These are phyloP conservation scores for Anas acuta DNA, from an alignment of 2,797 vertebrate genomes.

Conservation along the genomic window DNA sequence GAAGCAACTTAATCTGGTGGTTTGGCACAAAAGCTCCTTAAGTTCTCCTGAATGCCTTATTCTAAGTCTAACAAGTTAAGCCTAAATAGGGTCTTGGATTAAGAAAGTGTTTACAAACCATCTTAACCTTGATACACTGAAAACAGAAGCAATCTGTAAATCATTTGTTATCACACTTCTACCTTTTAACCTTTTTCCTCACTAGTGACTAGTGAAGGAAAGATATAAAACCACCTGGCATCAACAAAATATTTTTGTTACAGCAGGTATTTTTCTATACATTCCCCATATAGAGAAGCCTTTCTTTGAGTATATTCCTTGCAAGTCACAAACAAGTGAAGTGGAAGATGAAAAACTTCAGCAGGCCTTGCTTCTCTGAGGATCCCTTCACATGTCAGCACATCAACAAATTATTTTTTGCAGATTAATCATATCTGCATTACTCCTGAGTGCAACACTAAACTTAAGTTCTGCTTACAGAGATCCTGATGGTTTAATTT, in stretches of 20 bases:
- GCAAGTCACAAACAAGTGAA: background rate
- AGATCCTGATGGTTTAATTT: background rate
- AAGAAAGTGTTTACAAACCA: background rate
- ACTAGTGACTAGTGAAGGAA: background rate
- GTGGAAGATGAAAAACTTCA: background rate
- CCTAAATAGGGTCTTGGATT: background rate
- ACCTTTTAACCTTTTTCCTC: background rate
- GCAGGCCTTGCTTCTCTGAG: background rate
- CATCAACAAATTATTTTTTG: background rate
- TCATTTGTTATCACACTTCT: background rate
- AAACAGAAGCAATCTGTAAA: slow-evolving; percentile 1
- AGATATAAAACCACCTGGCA: background rate
- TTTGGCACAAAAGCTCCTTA: background rate
- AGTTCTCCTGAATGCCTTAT: background rate
- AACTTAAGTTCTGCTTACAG: background rate
- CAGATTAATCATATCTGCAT: background rate
- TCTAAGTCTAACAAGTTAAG: background rate
- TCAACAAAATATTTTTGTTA: background rate
- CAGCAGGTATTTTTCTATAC: background rate
- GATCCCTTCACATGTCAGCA: background rate
- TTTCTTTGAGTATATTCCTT: background rate
- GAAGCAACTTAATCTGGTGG: background rate
- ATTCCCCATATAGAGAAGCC: background rate
- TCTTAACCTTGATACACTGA: background rate
- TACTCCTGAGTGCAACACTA: background rate